phyloP scores from a whole-genome alignment of 2,797 vertebrate species.

The Darevskia mixta region DNA sequence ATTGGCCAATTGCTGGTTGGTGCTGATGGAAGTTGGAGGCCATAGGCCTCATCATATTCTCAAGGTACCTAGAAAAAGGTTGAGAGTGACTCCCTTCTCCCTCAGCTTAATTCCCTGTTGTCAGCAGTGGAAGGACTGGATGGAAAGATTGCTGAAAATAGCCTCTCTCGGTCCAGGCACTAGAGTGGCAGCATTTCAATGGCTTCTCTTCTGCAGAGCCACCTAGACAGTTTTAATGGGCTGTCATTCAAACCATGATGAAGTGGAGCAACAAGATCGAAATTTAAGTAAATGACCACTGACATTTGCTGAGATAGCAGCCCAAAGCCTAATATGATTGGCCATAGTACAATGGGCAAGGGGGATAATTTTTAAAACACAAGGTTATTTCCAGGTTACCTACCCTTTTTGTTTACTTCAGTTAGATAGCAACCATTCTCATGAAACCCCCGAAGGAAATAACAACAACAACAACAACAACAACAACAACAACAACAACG shows the following conservation, averaged over 20 bases:
- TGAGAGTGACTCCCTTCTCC: not conserved
- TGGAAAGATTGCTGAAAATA: slow-evolving; percentile 40
- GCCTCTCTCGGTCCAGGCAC: not conserved
- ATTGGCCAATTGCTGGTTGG: too few relatives aligned
- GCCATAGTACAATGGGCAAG: slow-evolving; percentile 7
- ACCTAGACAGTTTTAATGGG: not conserved
- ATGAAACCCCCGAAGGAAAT: too few relatives aligned
- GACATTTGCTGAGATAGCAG: slow-evolving; percentile 46
- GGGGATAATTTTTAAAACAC: not conserved
- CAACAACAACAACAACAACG: too few relatives aligned
- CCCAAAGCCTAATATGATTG: slow-evolving; percentile 51
- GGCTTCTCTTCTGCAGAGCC: slow-evolving; percentile 32
- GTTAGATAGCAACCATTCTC: not conserved
- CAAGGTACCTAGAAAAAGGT: not conserved
- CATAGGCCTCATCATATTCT: not conserved
- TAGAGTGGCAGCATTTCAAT: not conserved
- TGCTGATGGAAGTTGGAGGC: too few relatives aligned
- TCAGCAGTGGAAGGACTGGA: not conserved
- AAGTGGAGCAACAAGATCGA: slow-evolving; percentile 48
- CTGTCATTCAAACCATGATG: slow-evolving; percentile 58
- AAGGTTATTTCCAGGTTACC: not conserved
- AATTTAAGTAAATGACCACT: slow-evolving; percentile 57
- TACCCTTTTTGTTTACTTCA: not conserved
- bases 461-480: too few relatives aligned
- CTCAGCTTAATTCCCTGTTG: not conserved